Evolutionary conservation across 2,888 invertebrate species (phyloP), one percentile per base, ranked within the genome.

Genomic region (Drosophila kambysellisi): DNA sequence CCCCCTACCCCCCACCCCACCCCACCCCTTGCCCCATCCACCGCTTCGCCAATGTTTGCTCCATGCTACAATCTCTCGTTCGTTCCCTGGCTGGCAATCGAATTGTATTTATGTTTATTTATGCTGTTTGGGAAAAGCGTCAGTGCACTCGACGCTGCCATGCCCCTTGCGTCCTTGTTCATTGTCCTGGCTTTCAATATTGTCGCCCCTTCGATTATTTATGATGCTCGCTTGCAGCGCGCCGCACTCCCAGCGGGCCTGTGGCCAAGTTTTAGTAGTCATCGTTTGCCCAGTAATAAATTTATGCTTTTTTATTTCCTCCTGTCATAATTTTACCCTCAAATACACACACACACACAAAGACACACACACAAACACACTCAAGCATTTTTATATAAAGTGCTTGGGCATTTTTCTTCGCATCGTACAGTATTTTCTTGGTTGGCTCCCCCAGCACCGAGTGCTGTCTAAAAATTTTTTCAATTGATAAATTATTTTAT

Each of bases 401-500:
- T 76, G 74, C 86, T 77, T 83, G 74, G 83, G 68, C 73, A 82
- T 79, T 87, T 88, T 87, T 82, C 79, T 75, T 76, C 57, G 71
- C 76, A 53, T 82, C 68, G 65, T 75, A 57, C 53, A 56, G 59
- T 41, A 46, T 62, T 52, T 71, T 53, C 62, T 68, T 71, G n/a
- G 53, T 39, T 50, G 39, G 48, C 46, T 60, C 46, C 64, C 62
- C 25, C 57, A 60, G 59, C 66, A 25, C 48, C 52, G 61, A 29
- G 41, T 37, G 20, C 73, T 85, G 89, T 79, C 83, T 76, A 80
- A 75, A 84, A 88, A 81, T 88, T 79, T 76, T 87, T 81, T 79
- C 82, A 90, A 89, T 90, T 91, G 88, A 89, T 90, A 91, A 91
- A 91, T 91, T 91, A 84, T 91, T 90, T 84, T 79, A 87, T 88